Conservation (phyloP, 2,797 vertebrate species). For the Pygocentrus nattereri region DNA sequence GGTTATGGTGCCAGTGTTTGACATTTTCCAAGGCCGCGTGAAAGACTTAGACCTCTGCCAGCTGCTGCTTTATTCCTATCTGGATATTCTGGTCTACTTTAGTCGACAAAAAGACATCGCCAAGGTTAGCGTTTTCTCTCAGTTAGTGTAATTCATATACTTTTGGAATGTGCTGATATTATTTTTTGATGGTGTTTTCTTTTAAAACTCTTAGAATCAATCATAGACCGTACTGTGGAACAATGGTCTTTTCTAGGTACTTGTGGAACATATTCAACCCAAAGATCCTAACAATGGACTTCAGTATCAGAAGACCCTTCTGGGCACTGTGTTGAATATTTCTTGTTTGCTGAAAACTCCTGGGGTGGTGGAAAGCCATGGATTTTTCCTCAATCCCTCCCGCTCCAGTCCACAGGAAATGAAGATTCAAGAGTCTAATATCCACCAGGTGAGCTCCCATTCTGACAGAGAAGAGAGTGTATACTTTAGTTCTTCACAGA, state of each 20-base stretch:
- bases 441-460: conserved; percentile 87
- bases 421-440: conserved; percentile 96
- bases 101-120: conserved; percentile 92
- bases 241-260: conserved; percentile 77
- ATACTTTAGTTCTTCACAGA: background rate
- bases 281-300: conserved; percentile 93
- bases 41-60: conserved; percentile 96
- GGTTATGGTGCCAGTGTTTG: conserved; percentile 92
- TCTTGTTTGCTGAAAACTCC: conserved; percentile 96
- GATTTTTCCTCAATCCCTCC: conserved; percentile 93
- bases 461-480: background rate
- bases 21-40: conserved; percentile 87
- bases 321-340: conserved; percentile 88
- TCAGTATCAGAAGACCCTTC: conserved; percentile 94
- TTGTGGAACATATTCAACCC: conserved; percentile 93
- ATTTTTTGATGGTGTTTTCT: no score
- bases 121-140: conserved; percentile 79
- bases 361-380: conserved; percentile 93
- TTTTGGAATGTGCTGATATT: background rate
- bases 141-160: background rate
- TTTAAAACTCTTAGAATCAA: no score
- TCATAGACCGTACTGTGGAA: background rate
- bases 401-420: conserved; percentile 96
- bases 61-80: conserved; percentile 88
- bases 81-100: conserved; percentile 94